Base-by-base conservation (phyloP, 2,113 vertebrate genomes). In the Glaucomys volans region DNA sequence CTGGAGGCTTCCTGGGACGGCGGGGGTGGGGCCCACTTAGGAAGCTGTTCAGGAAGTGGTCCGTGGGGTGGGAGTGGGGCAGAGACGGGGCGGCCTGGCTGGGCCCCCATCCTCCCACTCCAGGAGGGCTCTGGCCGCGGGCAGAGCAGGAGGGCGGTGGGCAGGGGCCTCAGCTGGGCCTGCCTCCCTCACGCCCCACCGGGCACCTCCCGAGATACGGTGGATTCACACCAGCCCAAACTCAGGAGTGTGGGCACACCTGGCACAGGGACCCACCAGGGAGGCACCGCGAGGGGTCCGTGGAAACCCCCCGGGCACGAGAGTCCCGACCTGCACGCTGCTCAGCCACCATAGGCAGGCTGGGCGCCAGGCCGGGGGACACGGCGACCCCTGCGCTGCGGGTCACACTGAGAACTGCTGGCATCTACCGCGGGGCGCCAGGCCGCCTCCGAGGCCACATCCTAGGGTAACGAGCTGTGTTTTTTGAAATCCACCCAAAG, bases 21-120 rank as follows among this genome's bases (percentile, higher is more conserved):
- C 52, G 10, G 2, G 32, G 35, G 66, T 8, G 52, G 30, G 62
- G 74, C 11, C 85, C 59, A 1, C 26, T 44, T 67, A 93, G 96
- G 90, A 94, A 90, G n/a, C 11, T 64, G 37, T 64, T 97, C 89
- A 57, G 87, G 85, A 97, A 74, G 40, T 1, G 32, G 32, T 4
- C 12, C 0, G 40, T 1, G n/a, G 30, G 69, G 47, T 44, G 35
- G 54, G 40, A 75, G 14, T 47, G 0, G 10, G n/a, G 74, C 1
- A 0, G 74, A n/a, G 72, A 44, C 22, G 4, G 30, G 64, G 59
- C 14, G 22, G 59, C 30, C 57, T 14, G 71, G 30, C 42, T 44
- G 62, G 30, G 4, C 62, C 64, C 50, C 20, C 2, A 1, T 3
- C 32, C 74, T 22, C 37, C 32, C 14, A 4, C 17, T 0, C 16